Percentiles rank a stretch among this genome's conserved stretches.
phyloP scores from a whole-genome alignment of 2,888 invertebrate species.

The Scaptomyza caliginosa region DNA sequence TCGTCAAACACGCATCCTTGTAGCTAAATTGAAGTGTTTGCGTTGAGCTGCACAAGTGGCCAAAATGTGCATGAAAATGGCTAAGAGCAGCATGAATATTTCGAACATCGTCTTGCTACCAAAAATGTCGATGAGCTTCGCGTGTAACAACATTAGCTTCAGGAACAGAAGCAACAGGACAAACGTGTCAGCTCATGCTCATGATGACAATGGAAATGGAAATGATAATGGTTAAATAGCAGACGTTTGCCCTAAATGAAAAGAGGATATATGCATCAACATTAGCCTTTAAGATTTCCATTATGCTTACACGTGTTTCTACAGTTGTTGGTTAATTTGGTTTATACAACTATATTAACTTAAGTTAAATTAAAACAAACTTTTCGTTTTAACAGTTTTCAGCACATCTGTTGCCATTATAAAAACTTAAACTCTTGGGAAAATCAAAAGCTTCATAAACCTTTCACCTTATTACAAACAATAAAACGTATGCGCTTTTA shows the following conservation, averaged over 20 bases:
- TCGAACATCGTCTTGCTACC: constrained; percentile 34
- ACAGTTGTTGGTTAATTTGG: no score
- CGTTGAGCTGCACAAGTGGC: constrained; percentile 69
- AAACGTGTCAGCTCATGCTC: constrained; percentile 26
- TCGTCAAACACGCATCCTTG: constrained; percentile 63
- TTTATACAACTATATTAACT: no score
- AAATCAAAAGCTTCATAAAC: no score
- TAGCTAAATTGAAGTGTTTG: constrained; percentile 78
- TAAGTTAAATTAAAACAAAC: no score
- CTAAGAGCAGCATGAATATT: constrained; percentile 73
- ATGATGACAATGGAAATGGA: constrained; percentile 39
- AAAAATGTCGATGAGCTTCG: constrained; percentile 12
- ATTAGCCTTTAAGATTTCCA: constrained; percentile 64
- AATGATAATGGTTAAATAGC: constrained; percentile 12
- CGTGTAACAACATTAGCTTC: constrained; percentile 8
- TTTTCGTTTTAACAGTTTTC: no score
- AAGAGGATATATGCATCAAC: constrained; percentile 54
- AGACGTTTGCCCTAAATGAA: background rate
- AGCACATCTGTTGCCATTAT: no score
- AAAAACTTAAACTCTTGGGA: no score
- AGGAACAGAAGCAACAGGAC: constrained; percentile 27
- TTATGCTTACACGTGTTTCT: constrained; percentile 25
- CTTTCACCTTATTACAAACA: background rate
- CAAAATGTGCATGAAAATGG: constrained; percentile 77
- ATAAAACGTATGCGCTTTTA: no score